These are phyloP conservation scores for Channa maculata DNA, from an alignment of 2,113 vertebrate species.

Conservation along the genomic window DNA sequence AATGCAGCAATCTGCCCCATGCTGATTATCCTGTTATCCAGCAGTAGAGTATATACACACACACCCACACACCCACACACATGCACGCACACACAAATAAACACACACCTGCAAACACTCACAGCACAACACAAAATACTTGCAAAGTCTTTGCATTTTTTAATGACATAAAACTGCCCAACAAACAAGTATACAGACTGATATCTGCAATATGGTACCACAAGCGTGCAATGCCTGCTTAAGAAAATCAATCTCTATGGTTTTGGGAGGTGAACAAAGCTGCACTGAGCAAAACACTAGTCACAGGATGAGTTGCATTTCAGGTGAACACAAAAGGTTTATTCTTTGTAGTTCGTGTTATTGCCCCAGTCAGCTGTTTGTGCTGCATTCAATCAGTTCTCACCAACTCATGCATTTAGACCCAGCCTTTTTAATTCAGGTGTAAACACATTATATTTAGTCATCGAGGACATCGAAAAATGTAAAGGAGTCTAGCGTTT, in stretches of 20 bases:
- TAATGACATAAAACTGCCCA: slow-evolving; percentile 47
- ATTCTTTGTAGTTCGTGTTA: neutral
- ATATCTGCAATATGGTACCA: slow-evolving; percentile 22
- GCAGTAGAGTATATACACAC: slow-evolving; percentile 40
- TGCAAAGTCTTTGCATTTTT: slow-evolving; percentile 40
- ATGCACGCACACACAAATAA: neutral
- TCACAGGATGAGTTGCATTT: no score
- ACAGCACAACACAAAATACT: slow-evolving; percentile 47
- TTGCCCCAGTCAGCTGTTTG: neutral
- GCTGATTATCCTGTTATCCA: slow-evolving; percentile 78
- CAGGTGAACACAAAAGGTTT: neutral
- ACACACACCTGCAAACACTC: slow-evolving; percentile 25
- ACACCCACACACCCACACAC: slow-evolving; percentile 5
- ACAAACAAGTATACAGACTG: slow-evolving; percentile 20
- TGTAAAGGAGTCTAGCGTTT: neutral
- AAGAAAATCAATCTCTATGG: neutral
- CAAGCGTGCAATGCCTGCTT: neutral
- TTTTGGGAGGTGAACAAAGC: neutral
- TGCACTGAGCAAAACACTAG: no score
- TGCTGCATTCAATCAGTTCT: neutral
- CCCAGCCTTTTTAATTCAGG: neutral
- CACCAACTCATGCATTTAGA: no score
- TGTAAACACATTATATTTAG: neutral
- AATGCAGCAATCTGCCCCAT: slow-evolving; percentile 77
- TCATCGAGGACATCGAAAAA: neutral